Evolutionary conservation across 2,113 vertebrate genomes (phyloP), one percentile per base, ranked within the genome.

Genomic region (Nothocercus nigrocapillus): DNA sequence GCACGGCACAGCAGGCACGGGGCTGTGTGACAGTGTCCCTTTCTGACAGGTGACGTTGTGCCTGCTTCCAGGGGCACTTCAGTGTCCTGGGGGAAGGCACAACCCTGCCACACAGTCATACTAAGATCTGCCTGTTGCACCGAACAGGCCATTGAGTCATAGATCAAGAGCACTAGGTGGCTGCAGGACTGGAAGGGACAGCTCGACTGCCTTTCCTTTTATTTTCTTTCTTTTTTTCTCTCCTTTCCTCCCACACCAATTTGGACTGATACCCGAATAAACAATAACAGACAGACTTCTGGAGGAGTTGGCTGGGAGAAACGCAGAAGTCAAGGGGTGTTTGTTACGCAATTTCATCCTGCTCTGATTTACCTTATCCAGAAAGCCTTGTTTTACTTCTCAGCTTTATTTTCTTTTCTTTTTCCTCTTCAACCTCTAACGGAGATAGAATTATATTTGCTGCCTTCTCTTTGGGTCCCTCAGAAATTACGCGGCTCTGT

Each of bases 201-300:
- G 93, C 93, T 94, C 84, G 93, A 95, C 93, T 89, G 93, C 74
- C 51, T 82, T 96, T 93, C 93, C 93, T 94, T 89, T 88, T 67
- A 78, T 89, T 54, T 62, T 91, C 91, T 92, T 89, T 88, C 62
- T 81, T 89, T 54, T 62, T 89, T 40, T 82, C n/a, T 88, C 72
- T 94, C 88, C 66, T 47, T 47, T 95, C 88, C 90, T 96, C 95
- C 95, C 85, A 91, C 93, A 95, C 85, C 85, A 93, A 78, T 95
- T 97, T 96, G 95, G 95, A 95, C 94, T 82, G 83, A 90, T 92
- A 94, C 94, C 96, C 93, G 96, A 96, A 93, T 84, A 96, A 97
- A 96, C 96, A 96, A 95, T 93, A 95, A 96, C 93, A 90, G 83
- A 91, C 68, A 83, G 88, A 78, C 93, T 96, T 95, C 91, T 94